Evolutionary conservation across 2,113 vertebrate genomes (phyloP), one percentile per base, ranked within the genome.

Genomic region (Stictonetta naevosa): DNA sequence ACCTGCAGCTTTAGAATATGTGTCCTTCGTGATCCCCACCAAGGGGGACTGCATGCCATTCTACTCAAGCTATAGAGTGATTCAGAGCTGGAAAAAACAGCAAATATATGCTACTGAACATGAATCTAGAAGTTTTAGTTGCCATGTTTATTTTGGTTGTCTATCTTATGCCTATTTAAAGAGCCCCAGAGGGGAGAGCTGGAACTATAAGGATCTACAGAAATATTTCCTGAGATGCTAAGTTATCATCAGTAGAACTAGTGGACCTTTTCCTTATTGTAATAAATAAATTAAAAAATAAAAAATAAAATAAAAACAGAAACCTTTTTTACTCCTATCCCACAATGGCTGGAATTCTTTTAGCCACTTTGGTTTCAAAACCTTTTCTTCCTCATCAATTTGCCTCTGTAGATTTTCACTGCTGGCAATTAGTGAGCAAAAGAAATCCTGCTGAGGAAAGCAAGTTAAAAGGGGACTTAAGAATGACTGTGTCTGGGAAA

Each of bases 381-480:
- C 33, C 64, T 96, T 94, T 92, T 93, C 69, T 91, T 94, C 66
- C 69, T 88, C 86, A 79, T 79, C 71, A 82, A 31, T 96, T 96
- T 97, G 63, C 77, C 69, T 93, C 91, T 71, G 80, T 40, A 93
- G 77, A 82, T 66, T 92, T 79, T 96, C 92, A 66, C 88, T 93
- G 73, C 40, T 94, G 69, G 77, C 88, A 93, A 96, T 96, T 96
- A 96, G 66, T 58, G 73, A 91, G 31, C n/a, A 84, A 83, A 78
- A 93, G 92, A 85, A 78, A 93, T 80, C 95, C 92, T 93, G 93
- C 93, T 96, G 96, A 95, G 96, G 88, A 88, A 80, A 82, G 44
- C 36, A 72, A 93, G 92, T 93, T 88, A 96, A 94, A 96, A 94
- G 55, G 44, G 50, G 75, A 77, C 92, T 95, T 92, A 93, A 90